Evolutionary conservation across 2,113 vertebrate species (phyloP).

Genomic region (Anolis sagrei): DNA sequence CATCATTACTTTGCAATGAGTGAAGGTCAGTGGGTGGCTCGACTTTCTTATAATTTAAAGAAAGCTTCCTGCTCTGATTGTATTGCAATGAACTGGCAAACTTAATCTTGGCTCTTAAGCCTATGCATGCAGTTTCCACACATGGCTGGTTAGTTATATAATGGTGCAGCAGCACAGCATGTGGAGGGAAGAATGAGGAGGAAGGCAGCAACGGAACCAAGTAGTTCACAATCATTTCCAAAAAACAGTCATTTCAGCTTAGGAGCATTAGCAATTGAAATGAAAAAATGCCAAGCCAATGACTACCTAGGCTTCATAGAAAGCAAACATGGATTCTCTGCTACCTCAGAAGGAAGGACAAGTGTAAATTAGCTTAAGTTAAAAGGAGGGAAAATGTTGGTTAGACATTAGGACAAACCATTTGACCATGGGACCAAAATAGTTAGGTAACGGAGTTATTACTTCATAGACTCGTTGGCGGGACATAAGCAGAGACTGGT

Average conservation of each 20-base stretch:
- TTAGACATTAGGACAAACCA: neutral
- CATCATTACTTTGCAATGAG: slow-evolving; percentile 4
- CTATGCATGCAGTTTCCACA: slow-evolving; percentile 53
- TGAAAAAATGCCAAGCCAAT: rapidly evolving
- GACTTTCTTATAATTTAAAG: neutral
- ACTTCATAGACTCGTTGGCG: neutral
- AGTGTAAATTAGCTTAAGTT: neutral
- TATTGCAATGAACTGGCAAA: slow-evolving; percentile 5
- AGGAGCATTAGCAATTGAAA: slow-evolving; percentile 1
- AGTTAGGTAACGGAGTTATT: neutral
- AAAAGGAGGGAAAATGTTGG: neutral
- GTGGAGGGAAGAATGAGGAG: slow-evolving; percentile 4
- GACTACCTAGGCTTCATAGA: neutral
- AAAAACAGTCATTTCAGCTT: neutral
- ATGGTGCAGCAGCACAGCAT: slow-evolving; percentile 59
- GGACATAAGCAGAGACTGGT: neutral
- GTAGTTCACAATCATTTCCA: neutral
- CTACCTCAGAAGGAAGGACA: neutral
- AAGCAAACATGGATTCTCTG: neutral
- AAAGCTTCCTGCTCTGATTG: neutral
- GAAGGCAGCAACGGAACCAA: slow-evolving; percentile 2
- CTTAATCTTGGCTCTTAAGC: slow-evolving; percentile 44
- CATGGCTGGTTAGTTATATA: slow-evolving; percentile 68
- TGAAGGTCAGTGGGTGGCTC: neutral
- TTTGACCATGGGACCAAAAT: neutral